A percentile compares a stretch with the other conserved stretches of the same genome.
phyloP scores from a whole-genome alignment of 2,113 vertebrate genomes.

The Stictonetta naevosa region DNA sequence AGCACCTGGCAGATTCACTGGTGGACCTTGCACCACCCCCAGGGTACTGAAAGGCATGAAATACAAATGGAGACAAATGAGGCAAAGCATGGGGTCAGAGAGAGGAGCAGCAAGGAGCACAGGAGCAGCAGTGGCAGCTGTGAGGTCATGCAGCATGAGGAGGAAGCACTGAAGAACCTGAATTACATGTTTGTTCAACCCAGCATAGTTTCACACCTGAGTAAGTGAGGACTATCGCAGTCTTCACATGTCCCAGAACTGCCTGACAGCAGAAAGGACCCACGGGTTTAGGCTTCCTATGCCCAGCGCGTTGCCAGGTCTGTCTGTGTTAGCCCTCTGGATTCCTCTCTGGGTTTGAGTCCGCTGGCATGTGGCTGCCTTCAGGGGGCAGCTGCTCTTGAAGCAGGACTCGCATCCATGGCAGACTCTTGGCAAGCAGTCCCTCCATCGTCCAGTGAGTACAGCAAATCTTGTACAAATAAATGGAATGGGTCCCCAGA shows the following conservation, averaged over 20 bases:
- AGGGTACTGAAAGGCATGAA: not conserved
- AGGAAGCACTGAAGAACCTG: not conserved
- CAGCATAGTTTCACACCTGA: not conserved
- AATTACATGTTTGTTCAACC: not conserved
- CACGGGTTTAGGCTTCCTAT: not conserved
- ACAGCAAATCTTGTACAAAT: not conserved
- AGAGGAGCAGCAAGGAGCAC: not conserved
- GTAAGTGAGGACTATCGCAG: not conserved
- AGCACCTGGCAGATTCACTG: not conserved
- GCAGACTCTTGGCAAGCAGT: not conserved
- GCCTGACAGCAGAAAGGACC: not conserved
- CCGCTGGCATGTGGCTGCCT: not conserved
- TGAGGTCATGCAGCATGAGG: not conserved
- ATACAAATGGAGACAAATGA: not conserved
- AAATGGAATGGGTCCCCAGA: no score
- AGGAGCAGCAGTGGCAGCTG: not conserved
- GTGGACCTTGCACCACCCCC: not conserved
- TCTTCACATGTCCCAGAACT: not conserved
- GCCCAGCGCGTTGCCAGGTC: not conserved
- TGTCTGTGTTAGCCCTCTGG: accelerated
- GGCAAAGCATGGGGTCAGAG: not conserved
- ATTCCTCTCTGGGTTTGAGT: not conserved
- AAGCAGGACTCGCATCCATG: not conserved
- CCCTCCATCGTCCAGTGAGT: not conserved
- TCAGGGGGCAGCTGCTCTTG: not conserved